Evolutionary conservation across 2,888 invertebrate species (phyloP).

Genomic region (Pasiphila rectangulata): DNA sequence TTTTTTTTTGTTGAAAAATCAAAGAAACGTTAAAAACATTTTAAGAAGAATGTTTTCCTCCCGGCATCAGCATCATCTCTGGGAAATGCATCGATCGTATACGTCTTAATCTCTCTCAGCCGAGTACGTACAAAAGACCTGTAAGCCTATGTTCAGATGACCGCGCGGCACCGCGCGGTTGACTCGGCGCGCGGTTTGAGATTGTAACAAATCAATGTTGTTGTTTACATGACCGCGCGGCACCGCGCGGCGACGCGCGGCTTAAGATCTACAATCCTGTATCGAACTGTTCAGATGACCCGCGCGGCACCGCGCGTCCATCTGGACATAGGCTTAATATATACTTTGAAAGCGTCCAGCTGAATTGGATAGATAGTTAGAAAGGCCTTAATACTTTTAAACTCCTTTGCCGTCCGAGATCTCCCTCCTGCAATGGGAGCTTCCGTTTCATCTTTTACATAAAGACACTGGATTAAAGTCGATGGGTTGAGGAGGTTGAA

Average conservation of each 20-base stretch:
- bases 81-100: neutral
- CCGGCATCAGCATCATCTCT: neutral
- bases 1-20: no score
- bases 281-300: no score
- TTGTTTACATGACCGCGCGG: no score
- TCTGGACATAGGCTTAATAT: no score
- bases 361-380: slow-evolving; percentile 31
- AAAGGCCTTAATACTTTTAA: slow-evolving; percentile 34
- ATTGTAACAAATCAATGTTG: no score
- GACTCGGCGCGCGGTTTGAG: no score
- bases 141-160: no score
- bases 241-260: no score
- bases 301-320: no score
- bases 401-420: slow-evolving; percentile 31
- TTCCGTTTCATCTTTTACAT: slow-evolving; percentile 28
- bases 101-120: slow-evolving; percentile 23
- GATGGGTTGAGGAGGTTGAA: slow-evolving; percentile 8
- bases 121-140: slow-evolving; percentile 22
- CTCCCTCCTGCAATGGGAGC: slow-evolving; percentile 24
- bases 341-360: slow-evolving; percentile 23
- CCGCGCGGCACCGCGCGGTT: no score
- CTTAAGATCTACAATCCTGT: no score
- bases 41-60: neutral
- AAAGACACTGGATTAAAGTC: slow-evolving; percentile 24
- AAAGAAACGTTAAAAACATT: no score